phyloP scores from a whole-genome alignment of 2,113 vertebrate genomes.

The Nothocercus julius region DNA sequence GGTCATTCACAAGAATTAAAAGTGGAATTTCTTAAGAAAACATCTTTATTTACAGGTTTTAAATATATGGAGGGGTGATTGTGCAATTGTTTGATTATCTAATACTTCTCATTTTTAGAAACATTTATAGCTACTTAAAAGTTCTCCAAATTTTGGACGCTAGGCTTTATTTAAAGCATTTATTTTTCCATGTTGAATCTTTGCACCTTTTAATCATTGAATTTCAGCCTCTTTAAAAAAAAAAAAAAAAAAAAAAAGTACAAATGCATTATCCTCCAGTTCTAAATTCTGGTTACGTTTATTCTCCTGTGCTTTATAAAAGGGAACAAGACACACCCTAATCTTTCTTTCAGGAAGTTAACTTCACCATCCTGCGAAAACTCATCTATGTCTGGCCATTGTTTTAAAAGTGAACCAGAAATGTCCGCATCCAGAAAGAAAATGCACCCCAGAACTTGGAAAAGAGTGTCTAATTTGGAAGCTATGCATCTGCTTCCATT shows the following conservation, averaged over 20 bases:
- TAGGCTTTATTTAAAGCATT: not conserved
- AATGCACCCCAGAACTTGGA: not conserved
- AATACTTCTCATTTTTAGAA: not conserved
- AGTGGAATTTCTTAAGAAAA: not conserved
- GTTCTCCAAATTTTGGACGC: not conserved
- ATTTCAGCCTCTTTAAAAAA: not conserved
- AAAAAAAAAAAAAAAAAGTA: not conserved
- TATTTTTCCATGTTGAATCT: not conserved
- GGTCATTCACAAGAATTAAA: not conserved
- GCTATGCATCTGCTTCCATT: not conserved
- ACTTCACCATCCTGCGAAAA: not conserved
- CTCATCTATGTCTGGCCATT: not conserved
- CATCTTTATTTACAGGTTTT: not conserved
- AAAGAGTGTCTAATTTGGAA: not conserved
- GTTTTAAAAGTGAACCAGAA: not conserved
- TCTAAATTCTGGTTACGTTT: not conserved
- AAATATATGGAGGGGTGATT: not conserved
- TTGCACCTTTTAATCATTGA: not conserved
- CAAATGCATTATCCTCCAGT: not conserved
- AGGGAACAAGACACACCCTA: not conserved
- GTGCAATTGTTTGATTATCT: not conserved
- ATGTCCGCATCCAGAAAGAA: not conserved
- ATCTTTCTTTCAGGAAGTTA: not conserved
- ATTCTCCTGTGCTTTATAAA: not conserved
- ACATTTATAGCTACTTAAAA: not conserved